phyloP scores from a whole-genome alignment of 2,797 vertebrate species.

The Onychomys torridus region DNA sequence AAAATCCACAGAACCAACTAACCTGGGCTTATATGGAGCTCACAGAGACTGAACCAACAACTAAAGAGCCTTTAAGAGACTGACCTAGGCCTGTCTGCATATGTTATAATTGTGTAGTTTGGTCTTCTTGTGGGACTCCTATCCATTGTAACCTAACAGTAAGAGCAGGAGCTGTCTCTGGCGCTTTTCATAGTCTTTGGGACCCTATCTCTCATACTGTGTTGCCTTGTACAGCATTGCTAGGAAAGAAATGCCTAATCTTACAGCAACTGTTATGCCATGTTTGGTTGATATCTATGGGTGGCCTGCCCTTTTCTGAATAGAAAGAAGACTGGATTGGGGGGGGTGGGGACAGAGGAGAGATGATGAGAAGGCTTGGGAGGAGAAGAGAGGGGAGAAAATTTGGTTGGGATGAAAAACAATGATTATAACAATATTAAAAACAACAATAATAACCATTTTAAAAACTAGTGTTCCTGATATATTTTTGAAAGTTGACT shows the following conservation, averaged over 20 bases:
- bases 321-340: neutral
- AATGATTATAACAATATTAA: neutral
- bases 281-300: neutral
- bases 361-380: neutral
- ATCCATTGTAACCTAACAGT: neutral
- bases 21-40: neutral
- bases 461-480: slow-evolving; percentile 24
- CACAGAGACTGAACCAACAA: neutral
- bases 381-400: too few relatives aligned
- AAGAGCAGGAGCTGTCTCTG: neutral
- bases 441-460: neutral
- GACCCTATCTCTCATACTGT: neutral
- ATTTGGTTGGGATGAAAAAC: neutral
- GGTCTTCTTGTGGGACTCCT: neutral
- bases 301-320: too few relatives aligned
- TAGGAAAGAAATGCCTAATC: neutral
- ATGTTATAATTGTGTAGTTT: neutral
- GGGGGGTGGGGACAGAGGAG: too few relatives aligned
- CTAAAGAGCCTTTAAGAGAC: neutral
- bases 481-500: neutral
- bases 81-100: neutral
- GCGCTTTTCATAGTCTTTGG: neutral
- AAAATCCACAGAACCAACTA: neutral
- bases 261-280: neutral
- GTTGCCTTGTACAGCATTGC: neutral